phyloP scores from a whole-genome alignment of 2,113 vertebrate genomes.

The Atrichornis clamosus region DNA sequence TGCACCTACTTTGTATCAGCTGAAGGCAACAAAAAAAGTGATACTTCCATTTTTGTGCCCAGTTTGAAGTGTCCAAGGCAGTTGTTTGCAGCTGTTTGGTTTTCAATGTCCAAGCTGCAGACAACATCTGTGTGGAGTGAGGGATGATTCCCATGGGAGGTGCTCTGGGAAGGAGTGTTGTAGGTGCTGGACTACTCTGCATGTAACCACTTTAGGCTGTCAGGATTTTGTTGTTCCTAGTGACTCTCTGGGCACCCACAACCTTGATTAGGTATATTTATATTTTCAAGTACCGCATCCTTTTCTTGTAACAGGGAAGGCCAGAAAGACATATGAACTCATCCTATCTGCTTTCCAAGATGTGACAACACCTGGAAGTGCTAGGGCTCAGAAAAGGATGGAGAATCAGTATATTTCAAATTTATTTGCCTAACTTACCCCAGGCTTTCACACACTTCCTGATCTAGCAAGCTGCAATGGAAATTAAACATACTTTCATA shows the following conservation, averaged over 20 bases:
- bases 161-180: background rate
- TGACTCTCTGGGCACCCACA: background rate
- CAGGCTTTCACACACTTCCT: background rate
- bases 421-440: background rate
- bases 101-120: background rate
- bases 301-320: background rate
- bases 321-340: background rate
- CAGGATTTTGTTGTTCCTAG: background rate
- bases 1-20: background rate
- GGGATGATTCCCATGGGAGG: background rate
- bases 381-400: background rate
- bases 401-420: background rate
- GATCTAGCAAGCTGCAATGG: background rate
- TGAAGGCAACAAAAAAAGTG: background rate
- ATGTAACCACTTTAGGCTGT: background rate
- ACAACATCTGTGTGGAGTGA: rapidly evolving
- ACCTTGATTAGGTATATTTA: background rate
- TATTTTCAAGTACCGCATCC: background rate
- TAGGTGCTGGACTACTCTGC: background rate
- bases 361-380: background rate
- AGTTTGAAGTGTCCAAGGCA: background rate
- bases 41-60: background rate
- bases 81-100: background rate
- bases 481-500: background rate
- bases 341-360: background rate